Conservation (phyloP, 1,140 invertebrate genomes). For the Ptiloglossa arizonensis region DNA sequence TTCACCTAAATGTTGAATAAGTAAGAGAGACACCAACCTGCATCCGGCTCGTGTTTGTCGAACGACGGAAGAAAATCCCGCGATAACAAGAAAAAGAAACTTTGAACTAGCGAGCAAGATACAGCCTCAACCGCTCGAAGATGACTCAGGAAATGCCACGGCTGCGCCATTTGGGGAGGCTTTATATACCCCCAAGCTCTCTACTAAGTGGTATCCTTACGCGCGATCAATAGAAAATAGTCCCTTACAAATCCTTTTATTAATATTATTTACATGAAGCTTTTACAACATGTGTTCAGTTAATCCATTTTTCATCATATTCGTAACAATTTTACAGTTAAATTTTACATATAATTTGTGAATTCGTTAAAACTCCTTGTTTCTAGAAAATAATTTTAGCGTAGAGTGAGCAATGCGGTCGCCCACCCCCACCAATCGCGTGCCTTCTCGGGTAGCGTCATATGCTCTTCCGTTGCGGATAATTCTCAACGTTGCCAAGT, state of each 20-base stretch:
- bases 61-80: conserved; percentile 41
- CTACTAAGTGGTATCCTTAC: conserved; percentile 53
- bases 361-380: not conserved
- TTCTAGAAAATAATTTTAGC: conserved; percentile 5
- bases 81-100: conserved; percentile 17
- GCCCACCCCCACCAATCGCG: not conserved
- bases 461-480: conserved; percentile 9
- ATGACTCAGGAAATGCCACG: conserved; percentile 54
- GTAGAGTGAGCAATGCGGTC: conserved; percentile 22
- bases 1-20: conserved; percentile 58
- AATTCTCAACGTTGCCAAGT: conserved; percentile 17
- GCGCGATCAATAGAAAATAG: conserved; percentile 67
- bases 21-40: conserved; percentile 74
- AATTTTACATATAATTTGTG: not conserved
- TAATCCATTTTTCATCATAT: not conserved
- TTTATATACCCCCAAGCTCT: conserved; percentile 61
- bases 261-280: fast-evolving
- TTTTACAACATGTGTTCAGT: not conserved
- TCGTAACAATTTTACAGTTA: fast-evolving
- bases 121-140: conserved; percentile 47
- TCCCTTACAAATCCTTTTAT: conserved; percentile 31
- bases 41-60: conserved; percentile 70
- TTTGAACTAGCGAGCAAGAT: conserved; percentile 57
- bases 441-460: not conserved
- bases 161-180: conserved; percentile 1